Evolutionary conservation across 2,113 vertebrate species (phyloP).

Genomic region (Aythya baeri): DNA sequence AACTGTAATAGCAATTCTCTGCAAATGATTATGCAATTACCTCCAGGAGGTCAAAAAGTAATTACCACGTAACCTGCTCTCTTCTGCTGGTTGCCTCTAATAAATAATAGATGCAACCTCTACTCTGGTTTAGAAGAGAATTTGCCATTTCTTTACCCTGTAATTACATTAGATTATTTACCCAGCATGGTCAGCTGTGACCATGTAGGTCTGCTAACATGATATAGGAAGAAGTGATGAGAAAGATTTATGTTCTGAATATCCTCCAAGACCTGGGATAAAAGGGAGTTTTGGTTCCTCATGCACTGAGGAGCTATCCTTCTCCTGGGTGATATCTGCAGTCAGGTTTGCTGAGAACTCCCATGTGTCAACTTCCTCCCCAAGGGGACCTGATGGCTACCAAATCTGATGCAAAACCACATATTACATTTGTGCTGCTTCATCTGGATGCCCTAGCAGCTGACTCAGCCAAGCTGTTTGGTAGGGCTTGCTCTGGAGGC

Average conservation of each 20-base stretch:
- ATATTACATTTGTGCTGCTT: background rate
- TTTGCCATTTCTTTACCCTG: constrained; percentile 55
- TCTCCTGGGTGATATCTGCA: background rate
- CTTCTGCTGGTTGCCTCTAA: constrained; percentile 65
- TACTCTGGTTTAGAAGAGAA: constrained; percentile 27
- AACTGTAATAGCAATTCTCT: constrained; percentile 66
- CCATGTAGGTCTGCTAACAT: constrained; percentile 29
- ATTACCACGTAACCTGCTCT: constrained; percentile 73
- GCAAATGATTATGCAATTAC: constrained; percentile 76
- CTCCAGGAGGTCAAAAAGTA: constrained; percentile 75
- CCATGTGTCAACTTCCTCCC: rapidly evolving
- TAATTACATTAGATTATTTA: constrained; percentile 64
- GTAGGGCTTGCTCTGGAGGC: background rate
- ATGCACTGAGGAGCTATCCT: background rate
- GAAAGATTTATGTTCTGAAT: constrained; percentile 21
- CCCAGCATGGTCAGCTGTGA: constrained; percentile 62
- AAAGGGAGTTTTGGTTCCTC: background rate
- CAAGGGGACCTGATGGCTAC: background rate
- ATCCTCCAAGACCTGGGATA: background rate
- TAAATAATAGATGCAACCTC: constrained; percentile 67
- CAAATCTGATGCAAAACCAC: background rate
- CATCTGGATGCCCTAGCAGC: background rate
- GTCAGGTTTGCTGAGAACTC: background rate
- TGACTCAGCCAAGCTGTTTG: background rate
- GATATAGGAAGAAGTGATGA: background rate